Base-by-base conservation (phyloP, 2,888 invertebrate genomes). In the Hedya salicella region DNA sequence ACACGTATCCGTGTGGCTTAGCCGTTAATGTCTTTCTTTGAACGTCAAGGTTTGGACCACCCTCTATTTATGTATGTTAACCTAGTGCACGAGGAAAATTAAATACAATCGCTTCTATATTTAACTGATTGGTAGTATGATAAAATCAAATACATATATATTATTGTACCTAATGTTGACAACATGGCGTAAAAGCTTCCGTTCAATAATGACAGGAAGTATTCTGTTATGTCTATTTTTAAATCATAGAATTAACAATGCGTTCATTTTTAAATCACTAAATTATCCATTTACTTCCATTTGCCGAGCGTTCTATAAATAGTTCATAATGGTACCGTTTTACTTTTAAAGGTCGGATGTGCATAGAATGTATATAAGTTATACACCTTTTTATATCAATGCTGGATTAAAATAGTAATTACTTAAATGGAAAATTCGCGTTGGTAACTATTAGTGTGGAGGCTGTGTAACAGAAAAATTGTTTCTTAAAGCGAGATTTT, bases 351-450 rank as follows among this genome's bases (percentile, higher is more conserved):
- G 2, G 44, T 17, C 46, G n/a, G 44, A 57, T 32, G 56, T 57
- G 30, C 17, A 44, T 30, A 46, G n/a, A 8, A 25, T n/a, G 57
- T 57, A 32, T 4, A 57, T n/a, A 46, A 19, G 11, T 30, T n/a
- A 46, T n/a, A 32, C 2, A n/a, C 44, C 3, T 57, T 57, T 13
- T 57, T 9, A 30, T 17, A 4, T 17, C 0, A 8, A 19, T 3
- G 16, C 14, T 19, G 21, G 40, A 46, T 17, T 17, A 32, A 44
- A 52, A 64, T 50, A 42, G 40, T 11, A 42, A n/a, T n/a, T n/a
- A n/a, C n/a, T n/a, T 44, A 63, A 44, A 36, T 52, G 57, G 44
- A 50, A 50, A 52, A 52, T 64, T 36, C 50, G 44, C 36, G 21
- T 25, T 13, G 46, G 46, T 19, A 16, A 19, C 46, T 19, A 57